These are phyloP conservation scores for Watsonalla cultraria DNA, from an alignment of 2,888 invertebrate species.

Conservation along the genomic window DNA sequence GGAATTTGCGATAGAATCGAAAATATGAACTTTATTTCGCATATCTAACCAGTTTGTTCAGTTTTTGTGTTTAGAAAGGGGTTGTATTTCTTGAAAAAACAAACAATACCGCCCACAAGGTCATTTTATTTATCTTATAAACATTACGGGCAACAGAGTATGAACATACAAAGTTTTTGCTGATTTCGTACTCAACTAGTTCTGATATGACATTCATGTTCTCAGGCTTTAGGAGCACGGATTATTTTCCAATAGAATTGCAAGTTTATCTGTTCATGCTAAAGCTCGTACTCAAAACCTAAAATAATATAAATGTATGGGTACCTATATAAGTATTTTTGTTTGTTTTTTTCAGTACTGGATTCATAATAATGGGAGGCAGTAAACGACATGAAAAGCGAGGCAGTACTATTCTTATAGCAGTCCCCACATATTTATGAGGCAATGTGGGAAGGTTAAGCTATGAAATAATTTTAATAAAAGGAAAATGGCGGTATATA, in stretches of 20 bases:
- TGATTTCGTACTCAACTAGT: no score
- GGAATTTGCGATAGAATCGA: background rate
- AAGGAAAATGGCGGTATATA: background rate
- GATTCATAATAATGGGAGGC: background rate
- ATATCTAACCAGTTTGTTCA: background rate
- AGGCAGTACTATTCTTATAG: background rate
- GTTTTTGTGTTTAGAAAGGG: background rate
- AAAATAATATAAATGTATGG: no score
- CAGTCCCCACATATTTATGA: background rate
- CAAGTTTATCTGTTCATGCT: no score
- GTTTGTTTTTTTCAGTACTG: no score
- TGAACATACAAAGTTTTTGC: no score
- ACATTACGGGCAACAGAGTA: no score
- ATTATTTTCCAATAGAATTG: no score
- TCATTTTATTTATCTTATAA: no score
- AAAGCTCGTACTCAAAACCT: no score
- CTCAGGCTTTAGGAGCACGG: no score
- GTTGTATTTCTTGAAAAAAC: background rate
- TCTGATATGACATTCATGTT: no score
- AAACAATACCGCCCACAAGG: background rate
- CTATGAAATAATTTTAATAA: constrained; percentile 1
- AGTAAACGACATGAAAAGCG: background rate
- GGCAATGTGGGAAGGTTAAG: background rate
- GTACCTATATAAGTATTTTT: no score
- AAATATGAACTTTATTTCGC: background rate